Conservation (phyloP, 2,888 invertebrate species). For the Euproctis similis region DNA sequence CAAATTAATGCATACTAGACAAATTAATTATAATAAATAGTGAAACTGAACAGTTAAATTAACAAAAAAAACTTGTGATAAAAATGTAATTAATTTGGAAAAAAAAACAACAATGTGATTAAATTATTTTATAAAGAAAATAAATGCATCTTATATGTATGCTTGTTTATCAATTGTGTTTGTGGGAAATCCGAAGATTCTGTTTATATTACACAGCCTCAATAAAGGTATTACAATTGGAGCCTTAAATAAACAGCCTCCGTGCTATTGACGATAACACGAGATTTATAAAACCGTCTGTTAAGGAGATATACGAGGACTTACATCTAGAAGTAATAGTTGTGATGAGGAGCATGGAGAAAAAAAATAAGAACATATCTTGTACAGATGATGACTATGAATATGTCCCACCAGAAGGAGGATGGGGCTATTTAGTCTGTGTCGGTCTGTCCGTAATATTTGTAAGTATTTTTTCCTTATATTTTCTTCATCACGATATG, state of each 20-base stretch:
- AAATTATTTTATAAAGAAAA: no score
- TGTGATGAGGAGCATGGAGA: conserved; percentile 46
- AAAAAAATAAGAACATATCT: conserved; percentile 31
- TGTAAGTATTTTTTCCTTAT: conserved; percentile 72
- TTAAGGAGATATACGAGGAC: conserved; percentile 23
- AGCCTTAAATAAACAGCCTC: conserved; percentile 46
- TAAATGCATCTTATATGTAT: no score
- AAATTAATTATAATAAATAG: no score
- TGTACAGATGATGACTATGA: conserved; percentile 51
- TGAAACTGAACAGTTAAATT: no score
- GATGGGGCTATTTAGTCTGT: conserved; percentile 83
- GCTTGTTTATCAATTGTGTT: conserved; percentile 48
- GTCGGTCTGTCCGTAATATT: conserved; percentile 79
- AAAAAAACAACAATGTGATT: no score
- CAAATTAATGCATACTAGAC: no score
- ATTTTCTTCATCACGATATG: no score
- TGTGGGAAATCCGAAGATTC: conserved; percentile 57
- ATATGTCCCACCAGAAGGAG: conserved; percentile 79
- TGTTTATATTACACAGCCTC: conserved; percentile 46
- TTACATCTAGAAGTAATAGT: conserved; percentile 12
- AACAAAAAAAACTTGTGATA: no score
- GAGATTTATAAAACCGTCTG: conserved; percentile 50
- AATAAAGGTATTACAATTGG: conserved; percentile 47
- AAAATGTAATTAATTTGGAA: no score
- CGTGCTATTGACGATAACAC: conserved; percentile 38